Evolutionary conservation across 2,888 invertebrate species (phyloP), one percentile per base, ranked within the genome.

Genomic region (Drosophila fungiperda): DNA sequence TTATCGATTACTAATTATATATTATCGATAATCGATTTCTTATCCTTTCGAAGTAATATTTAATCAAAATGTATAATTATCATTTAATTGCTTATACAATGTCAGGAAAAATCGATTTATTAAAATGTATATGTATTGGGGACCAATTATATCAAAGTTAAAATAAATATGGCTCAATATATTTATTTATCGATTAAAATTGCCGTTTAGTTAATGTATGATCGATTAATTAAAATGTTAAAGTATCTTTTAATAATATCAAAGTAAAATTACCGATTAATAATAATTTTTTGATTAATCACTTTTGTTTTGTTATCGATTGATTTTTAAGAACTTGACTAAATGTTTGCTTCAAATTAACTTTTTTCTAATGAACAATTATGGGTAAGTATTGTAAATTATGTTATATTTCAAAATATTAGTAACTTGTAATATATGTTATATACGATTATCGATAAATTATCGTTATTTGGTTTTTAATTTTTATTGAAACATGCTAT

Each of bases 381-480:
- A 7, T 3, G 1, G 1, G 7, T 3, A 0, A 20, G 7, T 7
- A 2, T 20, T 0, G 45, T 20, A 3, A 45, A 20, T 45, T 3
- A 20, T 15, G 4, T 7, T 8, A 8, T 1, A 23, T 2, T 20
- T 20, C 15, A 23, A 1, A 45, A 45, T 4, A 23, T 45, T 0
- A 0, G 7, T 7, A 15, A 7, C 20, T 45, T 11, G 1, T 4
- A 5, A n/a, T 0, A 40, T 0, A 5, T 42, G 3, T 42, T 20
- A 6, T 3, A 20, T 42, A 20, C 3, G 42, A 20, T 20, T 20
- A 45, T 45, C 45, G 20, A 23, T 23, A 8, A 1, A 0, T 45
- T 3, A 45, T 45, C 15, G 20, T 23, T 23, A 1, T 1, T 3
- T 7, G 1, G 3, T 1, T 12, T 11, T 20, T 3, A 45, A 0